These are phyloP conservation scores for Falcunculus frontatus DNA, from an alignment of 2,113 vertebrate genomes.

Conservation along the genomic window DNA sequence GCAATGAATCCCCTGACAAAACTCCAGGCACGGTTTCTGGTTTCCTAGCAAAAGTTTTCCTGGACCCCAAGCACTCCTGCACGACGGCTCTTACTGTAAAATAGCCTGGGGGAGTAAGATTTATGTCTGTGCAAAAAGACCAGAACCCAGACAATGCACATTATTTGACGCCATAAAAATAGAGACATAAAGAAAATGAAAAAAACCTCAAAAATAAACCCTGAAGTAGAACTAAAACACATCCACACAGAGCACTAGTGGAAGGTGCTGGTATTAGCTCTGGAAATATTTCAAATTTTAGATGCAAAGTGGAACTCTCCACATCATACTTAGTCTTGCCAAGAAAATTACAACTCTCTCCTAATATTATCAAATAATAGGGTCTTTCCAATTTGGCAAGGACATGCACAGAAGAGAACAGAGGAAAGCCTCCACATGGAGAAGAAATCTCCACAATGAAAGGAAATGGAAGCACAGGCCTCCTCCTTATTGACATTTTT, in stretches of 20 bases:
- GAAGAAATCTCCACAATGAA: constrained; percentile 11
- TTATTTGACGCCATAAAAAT: not conserved
- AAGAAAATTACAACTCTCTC: constrained; percentile 4
- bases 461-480: constrained; percentile 7
- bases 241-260: not conserved
- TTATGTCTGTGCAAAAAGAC: not conserved
- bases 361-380: not conserved
- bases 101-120: not conserved
- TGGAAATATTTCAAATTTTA: constrained; percentile 8
- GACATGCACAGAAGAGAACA: not conserved
- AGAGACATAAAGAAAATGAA: not conserved
- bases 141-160: not conserved
- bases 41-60: constrained; percentile 28
- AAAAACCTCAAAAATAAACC: not conserved
- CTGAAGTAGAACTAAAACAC: not conserved
- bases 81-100: not conserved
- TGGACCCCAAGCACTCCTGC: not conserved
- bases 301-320: not conserved
- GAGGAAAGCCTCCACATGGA: not conserved
- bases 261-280: not conserved
- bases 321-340: not conserved
- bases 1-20: not conserved
- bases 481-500: not conserved
- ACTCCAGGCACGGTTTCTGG: not conserved
- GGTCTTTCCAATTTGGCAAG: constrained; percentile 40